Percentiles rank a stretch among this genome's conserved stretches.
phyloP scores from a whole-genome alignment of 2,797 vertebrate species.

The Lophura swinhoii region DNA sequence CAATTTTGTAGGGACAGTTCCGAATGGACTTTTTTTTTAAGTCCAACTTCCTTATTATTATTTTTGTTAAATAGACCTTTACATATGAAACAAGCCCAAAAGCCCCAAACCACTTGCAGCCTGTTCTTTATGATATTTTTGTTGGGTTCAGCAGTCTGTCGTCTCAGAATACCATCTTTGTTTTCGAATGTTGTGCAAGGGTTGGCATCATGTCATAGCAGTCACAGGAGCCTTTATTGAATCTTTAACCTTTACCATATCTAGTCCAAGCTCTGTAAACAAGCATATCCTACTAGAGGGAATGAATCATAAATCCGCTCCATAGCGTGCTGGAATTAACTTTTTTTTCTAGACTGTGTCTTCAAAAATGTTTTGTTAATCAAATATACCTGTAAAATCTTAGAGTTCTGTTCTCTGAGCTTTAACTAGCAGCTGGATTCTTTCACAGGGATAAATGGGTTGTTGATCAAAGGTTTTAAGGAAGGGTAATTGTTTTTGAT shows the following conservation, averaged over 20 bases:
- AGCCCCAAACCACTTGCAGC: background rate
- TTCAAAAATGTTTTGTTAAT: background rate
- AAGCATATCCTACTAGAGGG: background rate
- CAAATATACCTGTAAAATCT: background rate
- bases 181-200: background rate
- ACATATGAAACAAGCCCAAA: background rate
- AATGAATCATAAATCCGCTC: background rate
- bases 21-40: background rate
- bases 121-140: background rate
- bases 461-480: background rate
- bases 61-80: background rate
- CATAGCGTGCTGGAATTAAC: background rate
- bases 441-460: background rate
- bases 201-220: background rate
- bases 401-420: background rate
- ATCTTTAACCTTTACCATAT: slow-evolving; percentile 28
- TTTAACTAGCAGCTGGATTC: background rate
- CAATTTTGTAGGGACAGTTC: background rate
- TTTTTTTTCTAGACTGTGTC: background rate
- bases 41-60: background rate
- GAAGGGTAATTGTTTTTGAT: background rate
- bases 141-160: background rate
- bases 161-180: background rate
- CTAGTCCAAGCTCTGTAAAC: slow-evolving; percentile 32
- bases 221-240: slow-evolving; percentile 8